These are phyloP conservation scores for Pseudolaguvia tuberculata DNA, from an alignment of 2,113 vertebrate genomes.

Conservation along the genomic window DNA sequence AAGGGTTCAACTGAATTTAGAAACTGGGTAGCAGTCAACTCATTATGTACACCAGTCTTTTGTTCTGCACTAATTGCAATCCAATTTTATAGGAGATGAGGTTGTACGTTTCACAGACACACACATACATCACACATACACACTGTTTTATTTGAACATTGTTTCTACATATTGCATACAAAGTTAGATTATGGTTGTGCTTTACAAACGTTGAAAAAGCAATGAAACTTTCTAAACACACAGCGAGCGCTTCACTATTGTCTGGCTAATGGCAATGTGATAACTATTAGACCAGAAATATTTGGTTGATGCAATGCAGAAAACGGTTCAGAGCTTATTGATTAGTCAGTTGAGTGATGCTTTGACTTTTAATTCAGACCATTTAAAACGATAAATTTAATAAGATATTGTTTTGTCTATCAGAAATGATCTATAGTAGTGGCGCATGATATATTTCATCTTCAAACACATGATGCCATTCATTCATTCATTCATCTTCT, in stretches of 20 bases:
- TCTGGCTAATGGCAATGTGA: constrained; percentile 49
- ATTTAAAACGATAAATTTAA: neutral
- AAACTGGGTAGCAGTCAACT: neutral
- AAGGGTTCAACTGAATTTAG: constrained; percentile 18
- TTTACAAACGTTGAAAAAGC: constrained; percentile 20
- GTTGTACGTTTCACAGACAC: constrained; percentile 22
- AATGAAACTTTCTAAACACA: constrained; percentile 24
- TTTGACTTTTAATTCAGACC: constrained; percentile 12
- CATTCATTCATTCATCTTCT: too few relatives aligned
- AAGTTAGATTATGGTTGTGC: constrained; percentile 1
- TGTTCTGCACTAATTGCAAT: constrained; percentile 35
- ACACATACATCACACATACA: neutral
- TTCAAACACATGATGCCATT: constrained; percentile 31
- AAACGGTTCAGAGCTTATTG: constrained; percentile 56
- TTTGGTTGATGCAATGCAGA: constrained; percentile 52
- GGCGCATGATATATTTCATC: constrained; percentile 21
- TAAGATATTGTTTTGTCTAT: neutral
- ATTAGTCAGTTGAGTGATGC: constrained; percentile 47
- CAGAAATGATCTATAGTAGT: constrained; percentile 35
- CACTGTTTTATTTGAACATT: constrained; percentile 8
- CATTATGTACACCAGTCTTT: constrained; percentile 29
- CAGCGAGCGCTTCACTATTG: constrained; percentile 21
- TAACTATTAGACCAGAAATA: constrained; percentile 37
- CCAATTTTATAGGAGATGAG: constrained; percentile 26
- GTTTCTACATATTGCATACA: constrained; percentile 10